Base-by-base conservation (phyloP, 2,797 vertebrate genomes). In the Sphenodon punctatus region DNA sequence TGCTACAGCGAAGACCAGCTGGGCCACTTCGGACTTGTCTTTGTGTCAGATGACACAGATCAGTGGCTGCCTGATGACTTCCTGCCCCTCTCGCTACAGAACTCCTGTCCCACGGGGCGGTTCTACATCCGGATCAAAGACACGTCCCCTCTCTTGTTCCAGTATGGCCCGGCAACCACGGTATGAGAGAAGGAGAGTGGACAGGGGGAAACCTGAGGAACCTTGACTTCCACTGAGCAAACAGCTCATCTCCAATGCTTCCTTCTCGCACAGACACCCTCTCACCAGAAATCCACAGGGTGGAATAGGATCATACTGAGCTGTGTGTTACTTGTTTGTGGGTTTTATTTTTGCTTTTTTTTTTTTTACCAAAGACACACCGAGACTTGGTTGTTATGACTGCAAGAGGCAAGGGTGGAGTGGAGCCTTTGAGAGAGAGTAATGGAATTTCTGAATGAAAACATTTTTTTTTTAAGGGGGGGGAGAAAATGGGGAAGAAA, bases 91-190 rank as follows among this genome's bases (percentile, higher is more conserved):
- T 94, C 97, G 72, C 97, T 98, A 1, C 97, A 97, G 41, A 97
- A 93, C 53, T 94, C 95, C 19, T 95, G 89, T 96, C 96, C 95
- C 1, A 91, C 97, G 53, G 97, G 97, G 3, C 97, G 88, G 86
- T 97, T 98, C 73, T 98, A 95, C 0, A 96, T 98, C 25, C 97
- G 97, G 56, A 96, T 98, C 84, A 97, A 97, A 91, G 97, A 97
- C 88, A 97, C 97, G 1, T 98, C 97, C 8, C 97, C 97, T 1
- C 95, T 98, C 61, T 94, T 96, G 3, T 96, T 97, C 59, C 96
- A 97, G 83, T 95, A 96, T 1, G 96, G 96, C 82, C 95, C 96
- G 3, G 97, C 97, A 7, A 98, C 97, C 77, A 97, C 97, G 0
- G 97, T 98, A 87, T 94, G 94, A 96, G 89, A 75, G 74, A 30